Base-by-base conservation (phyloP, 2,888 invertebrate species). In the Athalia cordata region DNA sequence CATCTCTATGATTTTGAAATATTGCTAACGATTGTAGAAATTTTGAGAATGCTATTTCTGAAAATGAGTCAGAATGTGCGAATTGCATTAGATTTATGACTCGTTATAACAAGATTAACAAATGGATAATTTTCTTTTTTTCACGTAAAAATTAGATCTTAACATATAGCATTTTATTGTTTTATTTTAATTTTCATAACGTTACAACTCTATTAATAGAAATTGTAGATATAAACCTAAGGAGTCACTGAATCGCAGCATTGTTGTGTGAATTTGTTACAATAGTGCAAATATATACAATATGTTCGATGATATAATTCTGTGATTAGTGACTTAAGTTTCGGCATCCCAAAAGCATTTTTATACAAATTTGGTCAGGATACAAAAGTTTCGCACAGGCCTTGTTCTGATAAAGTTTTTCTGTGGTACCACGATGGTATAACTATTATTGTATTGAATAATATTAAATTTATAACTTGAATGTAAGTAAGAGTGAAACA, bases 341-440 rank as follows among this genome's bases (percentile, higher is more conserved):
- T 62, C 50, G 64, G 45, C 62, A 74, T 79, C 67, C 74, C 45
- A 66, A 76, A 77, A 4, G 77, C 13, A 78, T 79, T 84, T 82
- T 77, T 79, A 67, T 81, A 83, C 81, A 79, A 83, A 82, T 81
- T 82, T 83, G 79, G 79, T 81, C 61, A 64, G 29, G 79, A 68
- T 80, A 7, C 29, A 55, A 80, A 77, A 81, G 79, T 81, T 83
- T 82, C 80, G 82, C 85, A 81, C 80, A 84, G 85, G 86, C 85
- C 85, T 85, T 85, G 85, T 82, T 88, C 86, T 86, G 85, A 85
- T 83, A 81, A 79, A 82, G 81, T 82, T 85, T 84, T 82, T 76
- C 57, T 67, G 59, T 78, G 57, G 61, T 67, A 78, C 64, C 61
- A 65, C 66, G 49, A 57, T 11, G 65, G 76, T 67, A 75, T 59